Percentiles rank a stretch among this genome's conserved stretches.
Evolutionary conservation across 2,888 invertebrate genomes (phyloP).

Genomic region (Polia nebulosa): DNA sequence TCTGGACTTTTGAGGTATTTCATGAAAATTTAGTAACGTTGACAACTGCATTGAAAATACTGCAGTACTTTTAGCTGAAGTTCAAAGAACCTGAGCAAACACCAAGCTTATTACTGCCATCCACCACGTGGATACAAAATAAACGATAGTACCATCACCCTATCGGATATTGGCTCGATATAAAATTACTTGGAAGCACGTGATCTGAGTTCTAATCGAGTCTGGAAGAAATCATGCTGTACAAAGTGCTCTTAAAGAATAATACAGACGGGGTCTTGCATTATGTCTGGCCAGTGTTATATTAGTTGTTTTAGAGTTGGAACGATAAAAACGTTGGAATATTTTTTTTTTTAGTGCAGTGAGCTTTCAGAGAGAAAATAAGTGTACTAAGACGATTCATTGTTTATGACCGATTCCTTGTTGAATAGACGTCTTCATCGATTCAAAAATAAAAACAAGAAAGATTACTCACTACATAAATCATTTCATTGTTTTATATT

Average conservation of each 20-base stretch:
- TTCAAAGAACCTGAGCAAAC: slow-evolving; percentile 33
- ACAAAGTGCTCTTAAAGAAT: slow-evolving; percentile 52
- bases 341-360: slow-evolving; percentile 17
- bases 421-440: neutral
- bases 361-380: neutral
- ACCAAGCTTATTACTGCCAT: slow-evolving; percentile 22
- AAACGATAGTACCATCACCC: slow-evolving; percentile 69
- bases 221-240: slow-evolving; percentile 46
- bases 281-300: slow-evolving; percentile 52
- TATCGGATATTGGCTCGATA: slow-evolving; percentile 79
- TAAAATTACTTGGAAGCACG: slow-evolving; percentile 77
- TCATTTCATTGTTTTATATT: no score
- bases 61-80: slow-evolving; percentile 6
- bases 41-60: slow-evolving; percentile 18
- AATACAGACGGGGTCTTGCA: slow-evolving; percentile 27
- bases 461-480: neutral
- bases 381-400: neutral
- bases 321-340: slow-evolving; percentile 7
- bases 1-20: neutral
- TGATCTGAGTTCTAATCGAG: slow-evolving; percentile 69
- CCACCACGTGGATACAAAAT: slow-evolving; percentile 51
- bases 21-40: slow-evolving; percentile 14
- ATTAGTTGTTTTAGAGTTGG: slow-evolving; percentile 21
- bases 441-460: neutral
- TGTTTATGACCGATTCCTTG: neutral